Conservation (phyloP, 1,140 invertebrate species). For the Bombus pyrosoma region DNA sequence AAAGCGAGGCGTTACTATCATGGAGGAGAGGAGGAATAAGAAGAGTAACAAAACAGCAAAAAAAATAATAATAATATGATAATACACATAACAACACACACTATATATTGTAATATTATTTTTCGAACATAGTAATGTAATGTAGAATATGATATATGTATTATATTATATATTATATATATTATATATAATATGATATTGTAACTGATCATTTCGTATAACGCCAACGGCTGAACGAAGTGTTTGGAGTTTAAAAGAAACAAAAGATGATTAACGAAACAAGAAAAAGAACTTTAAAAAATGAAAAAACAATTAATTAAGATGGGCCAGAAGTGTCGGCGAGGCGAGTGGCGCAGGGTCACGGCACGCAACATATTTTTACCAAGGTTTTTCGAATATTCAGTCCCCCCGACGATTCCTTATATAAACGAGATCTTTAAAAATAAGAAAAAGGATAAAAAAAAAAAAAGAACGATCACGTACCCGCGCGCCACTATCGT, state of each 20-base stretch:
- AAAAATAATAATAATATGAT: slow-evolving; percentile 49
- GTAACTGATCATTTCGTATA: slow-evolving; percentile 72
- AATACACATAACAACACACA: slow-evolving; percentile 70
- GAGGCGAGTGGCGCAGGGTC: slow-evolving; percentile 59
- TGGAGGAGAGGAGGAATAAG: slow-evolving; percentile 54
- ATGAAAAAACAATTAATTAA: slow-evolving; percentile 66
- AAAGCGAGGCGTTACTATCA: slow-evolving; percentile 49
- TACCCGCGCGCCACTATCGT: slow-evolving; percentile 69
- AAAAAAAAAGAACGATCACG: slow-evolving; percentile 32
- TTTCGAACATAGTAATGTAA: slow-evolving; percentile 82
- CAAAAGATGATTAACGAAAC: background rate
- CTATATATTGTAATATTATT: slow-evolving; percentile 83
- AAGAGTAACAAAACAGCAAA: slow-evolving; percentile 56
- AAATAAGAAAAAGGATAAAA: background rate
- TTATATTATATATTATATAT: slow-evolving; percentile 74
- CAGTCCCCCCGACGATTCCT: slow-evolving; percentile 63
- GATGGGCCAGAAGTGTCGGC: slow-evolving; percentile 65
- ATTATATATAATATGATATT: slow-evolving; percentile 73
- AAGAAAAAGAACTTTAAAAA: background rate
- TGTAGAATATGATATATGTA: slow-evolving; percentile 79
- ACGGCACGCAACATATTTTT: slow-evolving; percentile 72
- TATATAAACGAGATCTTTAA: slow-evolving; percentile 60
- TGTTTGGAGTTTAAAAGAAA: slow-evolving; percentile 60
- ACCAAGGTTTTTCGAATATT: slow-evolving; percentile 75
- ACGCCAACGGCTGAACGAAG: slow-evolving; percentile 73